Percentiles rank a stretch among this genome's conserved stretches.
phyloP scores from a whole-genome alignment of 2,113 vertebrate genomes.

The Lontra canadensis region DNA sequence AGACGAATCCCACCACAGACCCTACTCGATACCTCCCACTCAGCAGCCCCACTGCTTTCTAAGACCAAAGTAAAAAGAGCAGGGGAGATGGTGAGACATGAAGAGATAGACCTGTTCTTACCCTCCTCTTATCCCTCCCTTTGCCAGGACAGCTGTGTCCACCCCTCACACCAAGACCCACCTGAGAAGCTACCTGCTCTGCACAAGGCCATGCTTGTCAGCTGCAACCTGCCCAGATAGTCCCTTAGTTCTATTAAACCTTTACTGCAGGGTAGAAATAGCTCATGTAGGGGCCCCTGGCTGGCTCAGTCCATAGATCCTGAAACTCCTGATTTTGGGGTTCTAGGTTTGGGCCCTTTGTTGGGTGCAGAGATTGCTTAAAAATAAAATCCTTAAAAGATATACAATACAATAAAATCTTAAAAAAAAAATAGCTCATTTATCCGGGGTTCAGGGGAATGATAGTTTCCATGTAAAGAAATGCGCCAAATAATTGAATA shows the following conservation, averaged over 20 bases:
- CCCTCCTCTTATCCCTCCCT: neutral
- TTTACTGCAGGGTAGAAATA: neutral
- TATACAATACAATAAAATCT: neutral
- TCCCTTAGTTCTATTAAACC: too few species aligned
- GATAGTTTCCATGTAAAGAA: neutral
- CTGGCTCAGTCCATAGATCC: neutral
- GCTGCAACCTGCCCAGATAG: neutral
- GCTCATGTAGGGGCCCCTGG: neutral
- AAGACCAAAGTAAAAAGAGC: neutral
- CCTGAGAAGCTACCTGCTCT: neutral
- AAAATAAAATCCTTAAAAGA: neutral
- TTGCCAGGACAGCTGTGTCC: neutral
- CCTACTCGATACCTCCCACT: too few species aligned
- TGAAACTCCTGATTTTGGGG: too few species aligned
- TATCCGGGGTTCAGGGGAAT: neutral
- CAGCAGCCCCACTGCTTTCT: neutral
- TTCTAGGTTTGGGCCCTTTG: neutral
- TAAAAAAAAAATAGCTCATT: neutral
- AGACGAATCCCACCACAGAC: neutral
- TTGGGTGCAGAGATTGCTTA: neutral
- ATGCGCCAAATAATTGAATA: neutral
- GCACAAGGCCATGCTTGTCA: neutral
- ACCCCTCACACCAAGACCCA: neutral
- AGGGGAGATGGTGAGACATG: neutral
- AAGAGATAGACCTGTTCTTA: fast-evolving